Percentiles rank a stretch among this genome's conserved stretches.
Evolutionary conservation across 2,113 vertebrate genomes (phyloP).

Genomic region (Paradoxurus hermaphroditus): DNA sequence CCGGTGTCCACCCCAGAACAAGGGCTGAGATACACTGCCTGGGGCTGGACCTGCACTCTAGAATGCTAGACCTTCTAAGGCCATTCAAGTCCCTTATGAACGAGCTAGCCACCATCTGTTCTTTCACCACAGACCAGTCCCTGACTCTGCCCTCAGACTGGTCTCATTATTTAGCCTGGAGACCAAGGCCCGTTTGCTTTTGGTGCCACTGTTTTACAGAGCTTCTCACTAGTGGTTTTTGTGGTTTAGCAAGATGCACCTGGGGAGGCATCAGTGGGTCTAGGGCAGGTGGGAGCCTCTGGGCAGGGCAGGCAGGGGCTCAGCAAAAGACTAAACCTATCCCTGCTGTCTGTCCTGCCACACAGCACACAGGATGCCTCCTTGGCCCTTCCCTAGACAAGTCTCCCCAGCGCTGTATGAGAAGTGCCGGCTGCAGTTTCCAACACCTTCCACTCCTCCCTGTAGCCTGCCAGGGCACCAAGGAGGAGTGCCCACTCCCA

Average conservation of each 20-base stretch:
- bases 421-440: too few relatives aligned
- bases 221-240: too few relatives aligned
- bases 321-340: not conserved
- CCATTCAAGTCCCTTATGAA: not conserved
- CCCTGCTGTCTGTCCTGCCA: not conserved
- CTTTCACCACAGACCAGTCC: not conserved
- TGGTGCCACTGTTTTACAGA: not conserved
- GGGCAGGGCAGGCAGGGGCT: not conserved
- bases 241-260: not conserved
- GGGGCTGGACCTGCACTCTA: not conserved
- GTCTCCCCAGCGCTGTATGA: not conserved
- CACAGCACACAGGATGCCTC: not conserved
- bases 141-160: not conserved
- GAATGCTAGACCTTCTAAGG: not conserved
- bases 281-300: not conserved
- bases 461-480: too few relatives aligned
- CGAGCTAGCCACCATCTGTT: not conserved
- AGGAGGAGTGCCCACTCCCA: not conserved
- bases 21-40: not conserved
- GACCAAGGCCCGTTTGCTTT: not conserved
- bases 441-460: not conserved
- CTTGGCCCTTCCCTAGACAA: not conserved
- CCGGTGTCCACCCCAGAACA: rapidly evolving
- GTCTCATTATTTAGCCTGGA: not conserved
- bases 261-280: not conserved